Evolutionary conservation across 2,113 vertebrate species (phyloP).

Genomic region (Dicaeum eximium): DNA sequence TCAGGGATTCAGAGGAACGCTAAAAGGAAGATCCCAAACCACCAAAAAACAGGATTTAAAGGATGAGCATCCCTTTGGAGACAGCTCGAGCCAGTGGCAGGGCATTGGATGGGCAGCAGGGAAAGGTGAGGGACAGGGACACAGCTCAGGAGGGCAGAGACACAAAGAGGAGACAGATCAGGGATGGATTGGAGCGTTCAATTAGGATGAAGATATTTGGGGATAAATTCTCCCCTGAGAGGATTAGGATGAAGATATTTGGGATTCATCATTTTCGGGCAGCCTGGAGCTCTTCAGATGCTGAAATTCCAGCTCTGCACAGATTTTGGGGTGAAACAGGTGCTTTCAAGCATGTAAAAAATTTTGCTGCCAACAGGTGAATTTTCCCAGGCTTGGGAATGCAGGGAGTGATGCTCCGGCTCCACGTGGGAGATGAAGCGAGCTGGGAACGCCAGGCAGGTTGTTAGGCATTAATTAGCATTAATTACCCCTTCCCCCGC

Average conservation of each 20-base stretch:
- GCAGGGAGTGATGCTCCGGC: not conserved
- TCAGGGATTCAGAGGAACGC: not conserved
- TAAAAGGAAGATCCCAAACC: not conserved
- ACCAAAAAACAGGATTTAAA: not conserved
- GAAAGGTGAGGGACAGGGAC: not conserved
- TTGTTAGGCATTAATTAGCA: not conserved
- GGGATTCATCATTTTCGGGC: not conserved
- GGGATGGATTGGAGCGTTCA: fast-evolving
- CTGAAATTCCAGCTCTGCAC: not conserved
- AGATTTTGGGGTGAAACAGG: not conserved
- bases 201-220: not conserved
- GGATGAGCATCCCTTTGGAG: not conserved
- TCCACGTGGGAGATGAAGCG: not conserved
- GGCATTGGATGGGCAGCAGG: not conserved
- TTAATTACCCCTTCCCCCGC: conserved; percentile 1
- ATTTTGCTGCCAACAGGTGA: not conserved
- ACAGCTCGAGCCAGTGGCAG: not conserved
- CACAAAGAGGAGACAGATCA: not conserved
- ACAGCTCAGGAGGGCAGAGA: not conserved
- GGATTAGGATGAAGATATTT: not conserved
- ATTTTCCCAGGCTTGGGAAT: not conserved
- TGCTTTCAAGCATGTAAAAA: not conserved
- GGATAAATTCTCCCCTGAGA: not conserved
- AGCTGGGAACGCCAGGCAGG: not conserved
- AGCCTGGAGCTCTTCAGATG: not conserved